Conservation (phyloP, 2,888 invertebrate species). For the Mesorhabditis belari region DNA sequence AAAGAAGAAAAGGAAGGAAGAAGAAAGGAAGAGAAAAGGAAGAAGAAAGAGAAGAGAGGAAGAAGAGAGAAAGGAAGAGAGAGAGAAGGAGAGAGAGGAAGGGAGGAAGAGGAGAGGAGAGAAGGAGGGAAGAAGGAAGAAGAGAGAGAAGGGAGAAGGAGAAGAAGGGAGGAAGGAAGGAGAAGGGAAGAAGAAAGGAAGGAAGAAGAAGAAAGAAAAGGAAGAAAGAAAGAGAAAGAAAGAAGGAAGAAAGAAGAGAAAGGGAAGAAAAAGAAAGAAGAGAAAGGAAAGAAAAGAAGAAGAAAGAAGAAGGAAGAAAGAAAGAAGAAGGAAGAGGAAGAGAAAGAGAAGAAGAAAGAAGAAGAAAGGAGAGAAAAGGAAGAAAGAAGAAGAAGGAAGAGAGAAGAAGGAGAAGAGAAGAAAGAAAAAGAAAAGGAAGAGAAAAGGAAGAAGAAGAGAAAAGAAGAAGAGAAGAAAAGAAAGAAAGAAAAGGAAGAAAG, state of each 20-base stretch:
- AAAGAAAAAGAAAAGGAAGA: neutral
- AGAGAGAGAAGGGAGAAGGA: neutral
- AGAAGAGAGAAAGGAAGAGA: conserved; percentile 12
- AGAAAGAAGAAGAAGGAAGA: neutral
- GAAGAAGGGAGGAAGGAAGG: neutral
- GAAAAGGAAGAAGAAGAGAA: too few species aligned
- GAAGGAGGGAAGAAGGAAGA: conserved; percentile 6
- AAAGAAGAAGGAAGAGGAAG: conserved; percentile 1
- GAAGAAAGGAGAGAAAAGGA: conserved; percentile 1
- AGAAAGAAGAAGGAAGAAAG: conserved; percentile 2
- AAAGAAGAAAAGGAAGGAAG: conserved; percentile 2
- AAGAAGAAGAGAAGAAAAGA: neutral
- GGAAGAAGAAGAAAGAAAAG: neutral
- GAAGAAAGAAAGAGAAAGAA: conserved; percentile 3
- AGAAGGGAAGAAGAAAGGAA: neutral
- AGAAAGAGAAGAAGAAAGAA: conserved; percentile 14
- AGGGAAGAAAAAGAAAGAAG: conserved; percentile 6
- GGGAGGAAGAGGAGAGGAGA: conserved; percentile 10
- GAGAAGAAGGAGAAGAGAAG: neutral
- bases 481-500: neutral
- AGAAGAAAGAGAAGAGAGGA: conserved; percentile 5
- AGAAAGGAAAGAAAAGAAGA: neutral
- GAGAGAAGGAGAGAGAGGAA: conserved; percentile 9
- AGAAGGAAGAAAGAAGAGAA: conserved; percentile 3
- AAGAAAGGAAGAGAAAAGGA: conserved; percentile 6